Base-by-base conservation (phyloP, 2,888 invertebrate species). In the Incurvaria masculella region DNA sequence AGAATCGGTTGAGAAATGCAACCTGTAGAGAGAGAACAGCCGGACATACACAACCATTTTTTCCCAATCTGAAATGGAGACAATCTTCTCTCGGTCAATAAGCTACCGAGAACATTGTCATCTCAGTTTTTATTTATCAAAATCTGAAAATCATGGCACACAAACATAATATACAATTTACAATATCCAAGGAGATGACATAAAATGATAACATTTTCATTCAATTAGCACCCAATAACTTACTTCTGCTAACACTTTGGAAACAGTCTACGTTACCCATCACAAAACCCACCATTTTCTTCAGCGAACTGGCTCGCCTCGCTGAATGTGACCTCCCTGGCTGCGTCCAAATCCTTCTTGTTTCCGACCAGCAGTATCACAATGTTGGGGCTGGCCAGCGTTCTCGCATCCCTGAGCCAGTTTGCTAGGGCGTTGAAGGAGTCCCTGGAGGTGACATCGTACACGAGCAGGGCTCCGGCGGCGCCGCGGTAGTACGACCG, bases 401-500 rank as follows among this genome's bases (percentile, higher is more conserved):
- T 88, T 39, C 90, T 79, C 1, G 91, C 91, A 74, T 91, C 91
- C 57, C 87, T 82, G 44, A 91, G 69, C 94, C 94, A 94, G 58
- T 92, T 92, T 2, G 89, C 85, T 49, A 94, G 73, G 49, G 94
- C 92, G 72, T 94, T 94, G 65, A 94, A 95, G n/a, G 94, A 94
- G 64, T 94, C 94, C 47, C 94, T 81, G 44, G 92, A 87, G 41
- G 94, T 92, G 53, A 93, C 90, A 62, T 95, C 94, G 66, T 94
- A 95, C 0, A 94, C 94, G 20, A 95, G 79, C 26, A 94, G 74
- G 23, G 94, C 94, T n/a, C 94, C 94, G 44, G 94, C 94, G 14
- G 94, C 94, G 2, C 94, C 94, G 52, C 91, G 76, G 67, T 91
- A 91, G 63, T 91, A 91, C 21, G 89, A 89, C 43, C 89, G 80